A percentile compares a stretch with the other conserved stretches of the same genome.
Evolutionary conservation across 2,113 vertebrate genomes (phyloP).

Genomic region (Murina feae): DNA sequence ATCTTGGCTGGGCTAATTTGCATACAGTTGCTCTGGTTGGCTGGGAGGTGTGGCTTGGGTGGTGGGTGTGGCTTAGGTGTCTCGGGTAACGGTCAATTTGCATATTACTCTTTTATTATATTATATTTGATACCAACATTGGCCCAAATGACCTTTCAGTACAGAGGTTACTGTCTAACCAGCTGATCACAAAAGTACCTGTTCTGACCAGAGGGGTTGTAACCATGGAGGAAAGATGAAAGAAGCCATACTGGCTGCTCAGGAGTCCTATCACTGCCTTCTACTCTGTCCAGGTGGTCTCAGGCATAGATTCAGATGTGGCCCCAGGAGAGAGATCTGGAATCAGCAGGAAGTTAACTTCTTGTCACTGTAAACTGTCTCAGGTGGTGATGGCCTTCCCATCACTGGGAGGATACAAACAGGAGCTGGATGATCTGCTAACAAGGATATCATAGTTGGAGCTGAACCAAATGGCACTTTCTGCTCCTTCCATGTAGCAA

Average conservation of each 20-base stretch:
- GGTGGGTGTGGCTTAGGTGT: too few relatives aligned
- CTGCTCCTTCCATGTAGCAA: not conserved
- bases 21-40: too few relatives aligned
- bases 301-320: not conserved
- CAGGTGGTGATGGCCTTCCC: not conserved
- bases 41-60: too few relatives aligned
- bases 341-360: not conserved
- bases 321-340: not conserved
- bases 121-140: not conserved
- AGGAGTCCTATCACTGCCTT: not conserved
- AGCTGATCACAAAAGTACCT: not conserved
- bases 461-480: not conserved
- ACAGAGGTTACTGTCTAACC: too few relatives aligned
- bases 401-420: not conserved
- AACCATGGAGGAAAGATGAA: not conserved
- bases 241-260: not conserved
- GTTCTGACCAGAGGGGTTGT: not conserved
- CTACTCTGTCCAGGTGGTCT: not conserved
- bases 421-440: not conserved
- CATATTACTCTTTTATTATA: too few relatives aligned
- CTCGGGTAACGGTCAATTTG: too few relatives aligned
- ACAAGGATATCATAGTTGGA: not conserved
- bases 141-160: not conserved
- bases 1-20: too few relatives aligned
- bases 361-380: not conserved